Conservation (phyloP, 2,888 invertebrate genomes). For the Coleophora deauratella region DNA sequence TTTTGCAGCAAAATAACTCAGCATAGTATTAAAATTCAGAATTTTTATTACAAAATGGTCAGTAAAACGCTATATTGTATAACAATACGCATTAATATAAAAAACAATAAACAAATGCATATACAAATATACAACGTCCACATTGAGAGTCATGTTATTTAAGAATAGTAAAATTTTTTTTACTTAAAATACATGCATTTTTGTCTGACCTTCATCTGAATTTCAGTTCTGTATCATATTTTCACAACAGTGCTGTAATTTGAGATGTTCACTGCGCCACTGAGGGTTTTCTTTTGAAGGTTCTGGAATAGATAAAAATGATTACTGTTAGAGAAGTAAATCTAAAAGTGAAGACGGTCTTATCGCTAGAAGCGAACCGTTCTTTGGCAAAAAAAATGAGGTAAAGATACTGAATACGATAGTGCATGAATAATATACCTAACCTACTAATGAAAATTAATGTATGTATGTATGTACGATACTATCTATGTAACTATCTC, state of each 20-base stretch:
- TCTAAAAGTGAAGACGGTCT: background rate
- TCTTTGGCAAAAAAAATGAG: background rate
- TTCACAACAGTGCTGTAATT: constrained; percentile 76
- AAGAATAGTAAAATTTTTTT: background rate
- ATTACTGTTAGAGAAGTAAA: constrained; percentile 1
- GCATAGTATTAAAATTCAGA: background rate
- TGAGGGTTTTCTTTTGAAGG: constrained; percentile 78
- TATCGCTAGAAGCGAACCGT: background rate
- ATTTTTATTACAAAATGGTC: background rate
- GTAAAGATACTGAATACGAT: background rate
- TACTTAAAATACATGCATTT: background rate
- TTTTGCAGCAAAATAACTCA: background rate
- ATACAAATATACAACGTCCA: background rate
- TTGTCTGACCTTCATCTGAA: constrained; percentile 10
- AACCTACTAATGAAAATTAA: background rate
- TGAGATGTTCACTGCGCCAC: constrained; percentile 78
- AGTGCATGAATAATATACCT: background rate
- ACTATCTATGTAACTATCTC: background rate
- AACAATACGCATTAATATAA: background rate
- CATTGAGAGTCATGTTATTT: background rate
- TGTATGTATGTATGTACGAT: background rate
- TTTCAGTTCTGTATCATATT: constrained; percentile 40
- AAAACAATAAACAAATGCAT: background rate
- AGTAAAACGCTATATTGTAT: background rate
- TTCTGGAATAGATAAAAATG: constrained; percentile 62